Percentiles rank a stretch among this genome's conserved stretches.
phyloP scores from a whole-genome alignment of 64 coral and sea anemone species.

The Trachythela sp. region DNA sequence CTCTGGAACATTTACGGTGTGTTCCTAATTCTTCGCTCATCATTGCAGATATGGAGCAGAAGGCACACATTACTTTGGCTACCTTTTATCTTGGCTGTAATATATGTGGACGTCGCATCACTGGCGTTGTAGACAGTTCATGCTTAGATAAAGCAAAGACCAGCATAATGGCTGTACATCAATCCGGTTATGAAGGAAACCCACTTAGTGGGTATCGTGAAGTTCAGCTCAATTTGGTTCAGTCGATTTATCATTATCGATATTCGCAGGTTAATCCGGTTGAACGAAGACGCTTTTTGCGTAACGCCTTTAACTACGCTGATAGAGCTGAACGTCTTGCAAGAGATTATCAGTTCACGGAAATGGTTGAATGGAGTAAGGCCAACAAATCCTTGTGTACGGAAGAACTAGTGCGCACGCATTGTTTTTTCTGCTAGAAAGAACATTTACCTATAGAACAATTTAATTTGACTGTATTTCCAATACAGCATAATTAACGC shows the following conservation, averaged over 20 bases:
- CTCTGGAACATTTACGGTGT: background rate
- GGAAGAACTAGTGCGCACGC: background rate
- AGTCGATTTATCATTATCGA: background rate
- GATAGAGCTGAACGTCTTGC: background rate
- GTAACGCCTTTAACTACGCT: background rate
- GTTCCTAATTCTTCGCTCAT: background rate
- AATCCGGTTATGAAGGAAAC: background rate
- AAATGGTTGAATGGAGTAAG: background rate
- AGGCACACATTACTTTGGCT: background rate
- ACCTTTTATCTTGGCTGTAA: background rate
- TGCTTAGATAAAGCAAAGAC: background rate
- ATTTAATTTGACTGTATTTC: background rate
- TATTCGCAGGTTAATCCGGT: background rate
- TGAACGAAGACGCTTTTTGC: background rate
- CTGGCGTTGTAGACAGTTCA: background rate
- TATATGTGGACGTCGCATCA: background rate
- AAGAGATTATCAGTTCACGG: background rate
- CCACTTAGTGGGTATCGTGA: background rate
- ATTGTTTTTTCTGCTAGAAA: background rate
- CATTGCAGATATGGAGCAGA: background rate
- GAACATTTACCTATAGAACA: background rate
- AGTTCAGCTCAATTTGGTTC: background rate
- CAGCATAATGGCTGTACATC: background rate
- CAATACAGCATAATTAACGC: too few relatives aligned
- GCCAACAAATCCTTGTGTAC: background rate